Base-by-base conservation (phyloP, 2,797 vertebrate genomes). In the Peromyscus aztecus region DNA sequence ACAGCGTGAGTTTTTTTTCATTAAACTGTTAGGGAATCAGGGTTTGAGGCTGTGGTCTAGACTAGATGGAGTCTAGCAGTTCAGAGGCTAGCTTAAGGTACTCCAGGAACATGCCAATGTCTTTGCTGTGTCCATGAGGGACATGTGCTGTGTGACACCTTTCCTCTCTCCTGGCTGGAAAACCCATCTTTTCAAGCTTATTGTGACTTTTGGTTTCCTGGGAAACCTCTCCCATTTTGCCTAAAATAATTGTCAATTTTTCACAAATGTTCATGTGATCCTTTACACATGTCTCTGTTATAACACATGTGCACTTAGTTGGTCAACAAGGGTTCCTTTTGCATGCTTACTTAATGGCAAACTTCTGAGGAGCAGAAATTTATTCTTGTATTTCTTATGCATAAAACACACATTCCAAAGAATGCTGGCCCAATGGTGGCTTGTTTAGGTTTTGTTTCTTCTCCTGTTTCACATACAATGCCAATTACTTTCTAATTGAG, bases 361-460 rank as follows among this genome's bases (percentile, higher is more conserved):
- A 63, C 55, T 89, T 95, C 73, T 90, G 11, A 69, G 85, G 52
- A 92, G 65, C 31, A 81, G 40, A 17, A 9, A 46, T 69, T 59
- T 43, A 24, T 43, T 19, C 17, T 77, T 90, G n/a, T 81, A 57
- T 77, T 93, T 17, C 57, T 67, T 61, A 4, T 63, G 85, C 73
- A 92, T 37, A 67, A 43, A 43, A 46, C 2, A 63, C 49, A 80
- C 40, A 89, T 34, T 83, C 40, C 40, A 80, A 89, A 63, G 69
- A 55, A 94, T 4, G 8, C 34, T 61, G n/a, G 46, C 10, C 1
- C 2, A 69, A 78, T 4, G 63, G 49, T 40, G 59, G 37, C 40
- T 90, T 90, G 69, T 82, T 92, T 23, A 77, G 76, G 37, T 43
- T 80, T 46, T 31, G 34, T 59, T 91, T 87, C 43, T 80, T 89